Evolutionary conservation across 64 coral and sea anemone genomes (phyloP), one percentile per base, ranked within the genome.

Genomic region (Acropora yongei): DNA sequence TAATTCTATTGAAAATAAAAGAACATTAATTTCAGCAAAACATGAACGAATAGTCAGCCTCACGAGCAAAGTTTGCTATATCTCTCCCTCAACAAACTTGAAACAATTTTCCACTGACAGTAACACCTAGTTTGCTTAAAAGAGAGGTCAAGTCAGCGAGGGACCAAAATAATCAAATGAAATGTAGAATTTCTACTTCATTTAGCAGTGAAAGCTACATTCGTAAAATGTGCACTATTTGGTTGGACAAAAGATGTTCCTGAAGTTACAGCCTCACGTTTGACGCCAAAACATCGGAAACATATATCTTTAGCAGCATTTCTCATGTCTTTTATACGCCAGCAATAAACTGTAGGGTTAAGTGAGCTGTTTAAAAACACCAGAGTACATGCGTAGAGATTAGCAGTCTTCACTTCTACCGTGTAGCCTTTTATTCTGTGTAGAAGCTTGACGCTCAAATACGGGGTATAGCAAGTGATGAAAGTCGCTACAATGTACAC

Each of bases 341-440:
- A 95, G 65, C 93, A 95, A 82, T 88, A 95, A 41, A 95, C 71
- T 57, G 90, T 14, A 18, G 93, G 93, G 16, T 95, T 95, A 1
- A 95, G 80, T 44, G 82, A 76, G 47, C 89, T 86, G 83, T 91
- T 91, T 0, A 88, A 57, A n/a, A 87, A 95, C 5, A 86, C 77
- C 1, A 88, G 19, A 11, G 84, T 91, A 1, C 53, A 74, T 8
- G 90, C 71, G 65, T 75, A 90, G 9, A 91, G 41, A 19, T 87
- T 7, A 18, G 83, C 71, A 18, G 86, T 61, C 9, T 88, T 85
- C 4, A 88, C 74, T 8, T 50, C 44, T 42, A 41, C 9, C 1
- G 84, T 91, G 41, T 77, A 78, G 0, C 78, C 89, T 30, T 80
- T 51, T 0, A 50, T 82, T 44, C 50, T 80, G 17, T 79, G 76